Conservation (phyloP, 2,888 invertebrate species). For the Diplazon laetatorius region DNA sequence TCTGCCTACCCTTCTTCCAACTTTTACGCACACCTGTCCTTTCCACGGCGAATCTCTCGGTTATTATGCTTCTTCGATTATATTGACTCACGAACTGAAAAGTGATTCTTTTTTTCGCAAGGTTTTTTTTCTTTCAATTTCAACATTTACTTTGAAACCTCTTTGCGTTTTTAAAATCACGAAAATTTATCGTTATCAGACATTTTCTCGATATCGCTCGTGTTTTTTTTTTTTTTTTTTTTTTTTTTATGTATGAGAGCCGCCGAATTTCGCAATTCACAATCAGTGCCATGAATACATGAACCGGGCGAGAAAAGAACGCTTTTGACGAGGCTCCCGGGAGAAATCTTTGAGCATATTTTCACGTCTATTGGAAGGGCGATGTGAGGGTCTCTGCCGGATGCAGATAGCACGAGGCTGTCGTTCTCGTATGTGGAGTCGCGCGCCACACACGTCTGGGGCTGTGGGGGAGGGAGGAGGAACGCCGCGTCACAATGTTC, state of each 20-base stretch:
- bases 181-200: not conserved
- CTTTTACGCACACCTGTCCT: constrained; percentile 64
- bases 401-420: constrained; percentile 79
- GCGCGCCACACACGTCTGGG: constrained; percentile 40
- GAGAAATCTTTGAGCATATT: constrained; percentile 82
- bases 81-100: constrained; percentile 33
- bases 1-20: constrained; percentile 38
- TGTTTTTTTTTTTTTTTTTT: not conserved
- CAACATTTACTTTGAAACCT: too few relatives aligned
- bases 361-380: constrained; percentile 78
- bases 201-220: not conserved
- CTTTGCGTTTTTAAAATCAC: not conserved
- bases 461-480: too few relatives aligned
- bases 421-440: constrained; percentile 41
- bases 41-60: constrained; percentile 44
- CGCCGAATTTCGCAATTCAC: not conserved
- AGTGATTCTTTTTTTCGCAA: too few relatives aligned
- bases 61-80: constrained; percentile 43
- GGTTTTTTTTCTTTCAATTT: constrained; percentile 20
- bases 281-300: constrained; percentile 19
- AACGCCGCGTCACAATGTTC: constrained; percentile 76
- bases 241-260: not conserved
- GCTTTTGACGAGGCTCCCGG: constrained; percentile 69
- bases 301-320: constrained; percentile 30
- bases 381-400: constrained; percentile 79